Base-by-base conservation (phyloP, 1,140 invertebrate genomes). In the Trichonephila clavipes region DNA sequence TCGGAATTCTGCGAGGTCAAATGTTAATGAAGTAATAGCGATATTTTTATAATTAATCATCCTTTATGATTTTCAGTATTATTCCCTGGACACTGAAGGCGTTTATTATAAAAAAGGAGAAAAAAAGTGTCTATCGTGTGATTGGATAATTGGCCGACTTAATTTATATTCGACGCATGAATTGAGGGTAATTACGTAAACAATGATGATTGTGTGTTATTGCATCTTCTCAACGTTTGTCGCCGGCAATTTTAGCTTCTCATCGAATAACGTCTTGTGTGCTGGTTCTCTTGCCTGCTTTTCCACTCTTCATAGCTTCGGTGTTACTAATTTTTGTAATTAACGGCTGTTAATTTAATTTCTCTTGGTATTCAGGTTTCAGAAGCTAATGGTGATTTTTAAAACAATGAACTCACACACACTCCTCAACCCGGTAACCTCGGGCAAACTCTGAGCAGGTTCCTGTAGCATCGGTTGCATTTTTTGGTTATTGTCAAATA, bases 11-110 rank as follows among this genome's bases (percentile, higher is more conserved):
- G 85, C 51, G 58, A 72, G 92, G 92, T 93, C 85, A 93, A 82
- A 93, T 88, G 92, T 93, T 93, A 93, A 93, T 93, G 92, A 93
- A 93, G 92, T 93, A 93, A 93, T 93, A 81, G 92, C 85, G 92
- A 72, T 93, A 81, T 93, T 93, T 93, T 88, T 93, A 88, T 93
- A 93, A 93, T 93, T 93, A 87, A 93, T 93, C 92, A 93, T 88
- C 69, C 86, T 93, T 93, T 93, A 88, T 93, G 92, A 88, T 93
- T 88, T 93, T 86, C 85, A 51, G 85, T 51, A 93, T 93, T 93
- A 93, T 93, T 93, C 85, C 21, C 92, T 77, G 66, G 92, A 93
- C 92, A 93, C 92, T 77, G 72, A 88, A 93, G 86, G 92, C 85
- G 92, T 93, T 93, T 93, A 93, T 93, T 93, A 88, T 77, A 82